These are phyloP conservation scores for Larimichthys polyactis DNA, from an alignment of 2,113 vertebrate species.

Conservation along the genomic window DNA sequence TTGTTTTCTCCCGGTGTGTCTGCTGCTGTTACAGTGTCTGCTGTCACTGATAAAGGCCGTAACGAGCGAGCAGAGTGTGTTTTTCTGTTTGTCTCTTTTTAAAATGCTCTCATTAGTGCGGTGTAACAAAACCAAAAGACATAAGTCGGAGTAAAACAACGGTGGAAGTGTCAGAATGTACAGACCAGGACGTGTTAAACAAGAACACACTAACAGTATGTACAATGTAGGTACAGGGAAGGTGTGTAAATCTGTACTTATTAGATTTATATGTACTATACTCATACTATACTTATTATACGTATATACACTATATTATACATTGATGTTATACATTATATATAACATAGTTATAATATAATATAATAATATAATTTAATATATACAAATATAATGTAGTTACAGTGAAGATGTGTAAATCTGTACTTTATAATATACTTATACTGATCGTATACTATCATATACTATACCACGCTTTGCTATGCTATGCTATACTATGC, in stretches of 20 bases:
- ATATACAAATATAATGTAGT: too few species aligned
- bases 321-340: too few species aligned
- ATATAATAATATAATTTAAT: too few species aligned
- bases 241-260: too few species aligned
- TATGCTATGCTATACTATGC: background rate
- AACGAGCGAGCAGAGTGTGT: constrained; percentile 18
- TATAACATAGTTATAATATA: too few species aligned
- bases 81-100: constrained; percentile 21
- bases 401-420: background rate
- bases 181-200: background rate
- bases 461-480: too few species aligned
- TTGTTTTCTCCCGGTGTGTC: constrained; percentile 28
- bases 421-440: background rate
- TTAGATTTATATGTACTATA: too few species aligned
- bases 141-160: background rate
- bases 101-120: background rate
- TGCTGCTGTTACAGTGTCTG: constrained; percentile 38
- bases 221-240: too few species aligned
- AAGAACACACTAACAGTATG: too few species aligned
- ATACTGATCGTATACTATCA: too few species aligned
- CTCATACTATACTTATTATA: too few species aligned
- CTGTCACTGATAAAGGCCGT: constrained; percentile 48
- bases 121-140: background rate
- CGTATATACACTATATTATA: too few species aligned
- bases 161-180: background rate